These are phyloP conservation scores for Anguilla obscura DNA, from an alignment of 2,797 vertebrate genomes.

Conservation along the genomic window DNA sequence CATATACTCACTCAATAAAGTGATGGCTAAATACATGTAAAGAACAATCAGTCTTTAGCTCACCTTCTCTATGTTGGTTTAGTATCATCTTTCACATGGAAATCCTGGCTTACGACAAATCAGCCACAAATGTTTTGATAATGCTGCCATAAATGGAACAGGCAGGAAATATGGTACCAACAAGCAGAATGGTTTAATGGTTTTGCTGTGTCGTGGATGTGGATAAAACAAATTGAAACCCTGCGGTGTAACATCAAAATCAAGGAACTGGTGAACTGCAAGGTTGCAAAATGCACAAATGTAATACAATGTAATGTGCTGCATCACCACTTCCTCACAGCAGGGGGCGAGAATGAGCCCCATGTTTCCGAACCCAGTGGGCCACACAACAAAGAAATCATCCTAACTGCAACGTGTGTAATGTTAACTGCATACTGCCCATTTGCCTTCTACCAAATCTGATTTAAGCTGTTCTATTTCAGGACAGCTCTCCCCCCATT, in stretches of 20 bases:
- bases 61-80: not conserved
- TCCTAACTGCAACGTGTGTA: conserved; percentile 18
- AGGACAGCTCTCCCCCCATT: conserved; percentile 38
- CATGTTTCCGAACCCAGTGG: conserved; percentile 12
- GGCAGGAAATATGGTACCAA: not conserved
- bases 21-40: not conserved
- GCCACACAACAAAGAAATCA: conserved; percentile 33
- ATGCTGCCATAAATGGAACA: not conserved
- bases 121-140: not conserved
- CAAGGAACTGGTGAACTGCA: not conserved
- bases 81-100: not conserved
- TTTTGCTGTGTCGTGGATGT: not conserved
- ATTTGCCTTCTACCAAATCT: conserved; percentile 42
- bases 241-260: not conserved
- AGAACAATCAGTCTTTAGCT: not conserved
- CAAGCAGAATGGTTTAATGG: not conserved
- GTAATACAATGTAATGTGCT: not conserved
- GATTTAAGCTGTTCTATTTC: conserved; percentile 47
- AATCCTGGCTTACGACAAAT: not conserved
- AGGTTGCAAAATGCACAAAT: not conserved
- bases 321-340: conserved; percentile 21
- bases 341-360: conserved; percentile 25
- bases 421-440: conserved; percentile 21
- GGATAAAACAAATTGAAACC: not conserved
- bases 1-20: too few species aligned